Evolutionary conservation across 2,797 vertebrate species (phyloP).

Genomic region (Taenioides sp.): DNA sequence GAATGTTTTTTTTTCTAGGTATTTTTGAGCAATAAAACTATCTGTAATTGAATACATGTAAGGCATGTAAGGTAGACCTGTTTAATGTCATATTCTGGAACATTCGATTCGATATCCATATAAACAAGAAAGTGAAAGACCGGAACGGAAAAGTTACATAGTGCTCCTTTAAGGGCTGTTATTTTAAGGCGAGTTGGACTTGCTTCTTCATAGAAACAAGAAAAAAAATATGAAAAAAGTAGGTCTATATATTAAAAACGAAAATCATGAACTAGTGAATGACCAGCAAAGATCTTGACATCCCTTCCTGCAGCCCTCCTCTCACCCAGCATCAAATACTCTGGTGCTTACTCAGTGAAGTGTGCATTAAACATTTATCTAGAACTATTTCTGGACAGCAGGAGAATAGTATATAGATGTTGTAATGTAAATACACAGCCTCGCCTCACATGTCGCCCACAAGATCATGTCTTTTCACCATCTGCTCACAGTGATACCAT

Average conservation of each 20-base stretch:
- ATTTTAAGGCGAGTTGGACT: constrained; percentile 37
- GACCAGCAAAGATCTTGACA: constrained; percentile 27
- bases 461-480: not conserved
- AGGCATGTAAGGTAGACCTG: too few relatives aligned
- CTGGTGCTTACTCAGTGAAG: constrained; percentile 16
- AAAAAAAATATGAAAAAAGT: not conserved
- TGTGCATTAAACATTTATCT: constrained; percentile 39
- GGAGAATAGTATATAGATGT: constrained; percentile 54
- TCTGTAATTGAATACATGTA: too few relatives aligned
- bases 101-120: too few relatives aligned
- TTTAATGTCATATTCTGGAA: too few relatives aligned
- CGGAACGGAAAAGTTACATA: too few relatives aligned
- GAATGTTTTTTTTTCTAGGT: too few relatives aligned
- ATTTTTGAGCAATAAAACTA: too few relatives aligned
- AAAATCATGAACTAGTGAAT: too few relatives aligned
- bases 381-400: constrained; percentile 45
- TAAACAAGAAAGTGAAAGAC: too few relatives aligned
- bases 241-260: not conserved
- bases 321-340: constrained; percentile 3
- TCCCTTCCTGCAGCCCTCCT: not conserved
- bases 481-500: not conserved
- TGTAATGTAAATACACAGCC: constrained; percentile 40
- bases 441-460: constrained; percentile 21
- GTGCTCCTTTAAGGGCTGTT: too few relatives aligned
- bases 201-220: constrained; percentile 15